Evolutionary conservation across 1,140 invertebrate genomes (phyloP).

Genomic region (Drosophila guanche): DNA sequence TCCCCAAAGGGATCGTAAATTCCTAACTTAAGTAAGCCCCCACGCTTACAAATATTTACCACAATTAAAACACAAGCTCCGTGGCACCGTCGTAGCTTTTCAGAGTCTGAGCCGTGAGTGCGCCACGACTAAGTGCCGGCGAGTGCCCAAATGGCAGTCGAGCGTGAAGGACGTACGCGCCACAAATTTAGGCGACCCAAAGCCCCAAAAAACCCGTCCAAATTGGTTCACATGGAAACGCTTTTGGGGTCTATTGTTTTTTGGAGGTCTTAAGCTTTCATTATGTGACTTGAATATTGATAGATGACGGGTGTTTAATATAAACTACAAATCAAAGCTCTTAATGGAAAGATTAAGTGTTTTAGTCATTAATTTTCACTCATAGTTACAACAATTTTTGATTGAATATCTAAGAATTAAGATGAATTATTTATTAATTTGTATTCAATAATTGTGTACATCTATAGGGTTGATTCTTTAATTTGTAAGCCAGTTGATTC

Average conservation of each 20-base stretch:
- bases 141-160: slow-evolving; percentile 48
- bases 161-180: slow-evolving; percentile 65
- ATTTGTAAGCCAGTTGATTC: no score
- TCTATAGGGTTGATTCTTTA: no score
- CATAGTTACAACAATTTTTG: no score
- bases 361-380: no score
- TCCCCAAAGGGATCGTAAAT: no score
- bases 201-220: slow-evolving; percentile 34
- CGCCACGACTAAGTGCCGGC: slow-evolving; percentile 37
- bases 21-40: slow-evolving; percentile 42
- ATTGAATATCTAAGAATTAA: no score
- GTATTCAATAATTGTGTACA: no score
- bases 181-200: slow-evolving; percentile 63
- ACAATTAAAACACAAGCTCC: slow-evolving; percentile 67
- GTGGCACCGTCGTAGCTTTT: slow-evolving; percentile 1
- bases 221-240: slow-evolving; percentile 9
- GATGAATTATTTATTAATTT: no score
- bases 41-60: slow-evolving; percentile 54
- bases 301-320: background rate
- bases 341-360: no score
- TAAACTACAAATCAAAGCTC: no score
- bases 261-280: slow-evolving; percentile 25
- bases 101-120: slow-evolving; percentile 9
- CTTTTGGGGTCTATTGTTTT: slow-evolving; percentile 25
- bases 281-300: slow-evolving; percentile 38